phyloP scores from a whole-genome alignment of 2,888 invertebrate species.

The Callyntrura guangdongensis region DNA sequence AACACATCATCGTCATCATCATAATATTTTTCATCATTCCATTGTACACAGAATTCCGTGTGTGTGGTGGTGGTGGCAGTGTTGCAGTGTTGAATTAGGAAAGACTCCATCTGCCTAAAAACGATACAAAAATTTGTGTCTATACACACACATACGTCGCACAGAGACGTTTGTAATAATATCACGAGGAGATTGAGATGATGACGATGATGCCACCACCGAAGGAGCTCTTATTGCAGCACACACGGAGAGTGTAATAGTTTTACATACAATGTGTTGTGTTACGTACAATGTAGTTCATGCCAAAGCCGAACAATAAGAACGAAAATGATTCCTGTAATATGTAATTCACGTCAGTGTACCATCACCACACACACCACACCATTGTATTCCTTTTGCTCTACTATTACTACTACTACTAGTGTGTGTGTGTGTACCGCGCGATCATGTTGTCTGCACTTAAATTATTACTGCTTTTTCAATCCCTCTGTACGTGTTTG shows the following conservation, averaged over 20 bases:
- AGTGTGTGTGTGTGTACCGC: too few relatives aligned
- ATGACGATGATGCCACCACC: conserved; percentile 64
- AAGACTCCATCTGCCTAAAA: conserved; percentile 22
- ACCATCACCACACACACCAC: conserved; percentile 21
- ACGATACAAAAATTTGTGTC: not conserved
- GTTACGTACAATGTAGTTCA: conserved; percentile 52
- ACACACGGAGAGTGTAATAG: conserved; percentile 28
- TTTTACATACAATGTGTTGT: conserved; percentile 58
- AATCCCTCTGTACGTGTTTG: not conserved
- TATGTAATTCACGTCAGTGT: conserved; percentile 76
- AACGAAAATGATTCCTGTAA: conserved; percentile 74
- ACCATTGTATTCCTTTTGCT: not conserved
- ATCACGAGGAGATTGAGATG: conserved; percentile 19
- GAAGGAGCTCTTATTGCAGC: conserved; percentile 58
- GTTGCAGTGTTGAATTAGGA: conserved; percentile 59
- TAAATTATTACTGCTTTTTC: conserved; percentile 18
- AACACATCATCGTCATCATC: conserved; percentile 64
- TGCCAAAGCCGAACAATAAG: conserved; percentile 71
- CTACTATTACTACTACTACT: not conserved
- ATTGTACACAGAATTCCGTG: conserved; percentile 11
- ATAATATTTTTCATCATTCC: conserved; percentile 46
- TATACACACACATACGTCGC: not conserved
- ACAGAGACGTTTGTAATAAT: conserved; percentile 10
- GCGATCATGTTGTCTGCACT: not conserved
- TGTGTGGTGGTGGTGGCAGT: not conserved